Percentiles rank a stretch among this genome's conserved stretches.
Conservation (phyloP, 2,797 vertebrate species). For the Cercopithecus petaurista region DNA sequence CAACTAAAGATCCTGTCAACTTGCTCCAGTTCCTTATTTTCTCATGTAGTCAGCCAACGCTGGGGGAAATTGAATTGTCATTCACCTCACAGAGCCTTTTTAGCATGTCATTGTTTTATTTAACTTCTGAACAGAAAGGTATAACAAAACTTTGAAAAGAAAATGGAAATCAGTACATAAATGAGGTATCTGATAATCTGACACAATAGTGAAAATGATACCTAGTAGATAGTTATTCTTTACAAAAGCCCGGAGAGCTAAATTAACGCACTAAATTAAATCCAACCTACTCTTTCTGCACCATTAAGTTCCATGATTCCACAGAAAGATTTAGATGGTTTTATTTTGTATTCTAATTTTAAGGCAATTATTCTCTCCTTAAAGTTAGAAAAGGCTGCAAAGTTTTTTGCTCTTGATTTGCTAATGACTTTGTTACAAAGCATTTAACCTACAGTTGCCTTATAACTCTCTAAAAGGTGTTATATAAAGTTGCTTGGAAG, state of each 20-base stretch:
- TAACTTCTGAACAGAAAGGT: conserved; percentile 59
- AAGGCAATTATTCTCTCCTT: conserved; percentile 66
- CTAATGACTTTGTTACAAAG: conserved; percentile 46
- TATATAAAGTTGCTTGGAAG: background rate
- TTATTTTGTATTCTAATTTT: conserved; percentile 68
- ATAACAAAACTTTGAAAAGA: conserved; percentile 63
- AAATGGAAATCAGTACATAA: conserved; percentile 65
- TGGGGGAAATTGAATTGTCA: conserved; percentile 62
- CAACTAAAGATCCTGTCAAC: conserved; percentile 32
- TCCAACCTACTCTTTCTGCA: conserved; percentile 46
- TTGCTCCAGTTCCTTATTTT: conserved; percentile 61
- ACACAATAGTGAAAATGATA: conserved; percentile 64
- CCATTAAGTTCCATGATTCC: conserved; percentile 38
- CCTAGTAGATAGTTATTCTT: conserved; percentile 58
- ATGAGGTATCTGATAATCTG: conserved; percentile 42
- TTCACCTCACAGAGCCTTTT: conserved; percentile 61
- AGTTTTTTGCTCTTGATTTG: conserved; percentile 56
- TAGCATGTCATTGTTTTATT: conserved; percentile 66
- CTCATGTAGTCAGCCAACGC: conserved; percentile 42
- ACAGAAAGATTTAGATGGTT: conserved; percentile 42
- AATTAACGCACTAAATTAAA: conserved; percentile 61
- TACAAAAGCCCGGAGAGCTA: conserved; percentile 51
- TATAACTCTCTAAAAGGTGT: background rate
- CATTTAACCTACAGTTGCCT: background rate
- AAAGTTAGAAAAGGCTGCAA: conserved; percentile 35